Conservation (phyloP, 1,140 invertebrate species). For the Monomorium pharaonis region DNA sequence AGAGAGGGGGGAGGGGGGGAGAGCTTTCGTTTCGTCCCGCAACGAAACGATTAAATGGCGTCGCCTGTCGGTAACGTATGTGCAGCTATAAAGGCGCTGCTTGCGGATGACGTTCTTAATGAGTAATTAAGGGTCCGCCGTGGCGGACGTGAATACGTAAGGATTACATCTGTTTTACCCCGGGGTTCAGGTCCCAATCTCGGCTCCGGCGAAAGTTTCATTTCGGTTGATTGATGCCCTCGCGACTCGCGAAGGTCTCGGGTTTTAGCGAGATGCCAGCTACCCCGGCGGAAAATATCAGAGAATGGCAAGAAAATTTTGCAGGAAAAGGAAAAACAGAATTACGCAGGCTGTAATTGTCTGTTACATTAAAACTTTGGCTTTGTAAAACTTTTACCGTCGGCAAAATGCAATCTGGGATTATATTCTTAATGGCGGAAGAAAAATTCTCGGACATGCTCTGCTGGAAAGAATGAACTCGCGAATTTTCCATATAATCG, state of each 20-base stretch:
- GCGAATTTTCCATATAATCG: too few relatives aligned
- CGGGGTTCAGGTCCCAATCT: background rate
- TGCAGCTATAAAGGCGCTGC: constrained; percentile 46
- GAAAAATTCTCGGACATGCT: too few relatives aligned
- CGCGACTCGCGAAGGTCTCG: background rate
- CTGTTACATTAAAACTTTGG: background rate
- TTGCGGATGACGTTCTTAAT: constrained; percentile 48
- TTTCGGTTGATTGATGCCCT: background rate
- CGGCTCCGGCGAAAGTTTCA: background rate
- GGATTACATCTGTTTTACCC: constrained; percentile 19
- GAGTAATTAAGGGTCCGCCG: constrained; percentile 8
- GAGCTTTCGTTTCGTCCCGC: constrained; percentile 28
- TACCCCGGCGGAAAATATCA: background rate
- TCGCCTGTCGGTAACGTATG: constrained; percentile 48
- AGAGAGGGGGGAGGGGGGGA: too few relatives aligned
- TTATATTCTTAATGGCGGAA: background rate
- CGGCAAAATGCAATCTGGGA: background rate
- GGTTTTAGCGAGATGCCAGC: background rate
- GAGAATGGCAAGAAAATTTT: background rate
- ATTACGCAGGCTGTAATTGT: background rate
- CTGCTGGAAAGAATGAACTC: too few relatives aligned
- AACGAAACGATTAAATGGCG: constrained; percentile 55
- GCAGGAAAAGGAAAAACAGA: background rate
- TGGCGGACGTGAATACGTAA: background rate
- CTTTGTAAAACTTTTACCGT: background rate